These are phyloP conservation scores for Somateria mollissima DNA, from an alignment of 2,797 vertebrate species.

Conservation along the genomic window DNA sequence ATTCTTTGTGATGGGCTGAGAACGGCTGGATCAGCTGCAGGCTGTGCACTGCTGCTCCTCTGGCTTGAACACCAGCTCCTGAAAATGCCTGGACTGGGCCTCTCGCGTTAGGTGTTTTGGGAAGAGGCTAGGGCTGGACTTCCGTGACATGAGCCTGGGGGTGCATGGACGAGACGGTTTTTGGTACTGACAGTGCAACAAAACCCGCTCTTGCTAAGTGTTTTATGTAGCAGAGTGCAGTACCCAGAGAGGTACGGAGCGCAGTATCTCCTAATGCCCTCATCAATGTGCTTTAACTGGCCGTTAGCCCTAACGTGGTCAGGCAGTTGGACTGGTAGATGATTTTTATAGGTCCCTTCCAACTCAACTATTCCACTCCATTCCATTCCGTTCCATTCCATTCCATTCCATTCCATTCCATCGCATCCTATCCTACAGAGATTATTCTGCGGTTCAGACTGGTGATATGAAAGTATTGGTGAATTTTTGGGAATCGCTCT, in stretches of 20 bases:
- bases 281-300: no score
- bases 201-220: not conserved
- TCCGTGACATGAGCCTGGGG: accelerated
- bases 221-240: not conserved
- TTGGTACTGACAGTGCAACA: not conserved
- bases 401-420: not conserved
- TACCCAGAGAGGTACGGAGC: not conserved
- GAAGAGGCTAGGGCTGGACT: not conserved
- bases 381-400: not conserved
- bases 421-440: not conserved
- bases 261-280: not conserved
- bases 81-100: not conserved
- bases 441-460: not conserved
- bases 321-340: no score
- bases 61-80: not conserved
- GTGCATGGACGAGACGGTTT: not conserved
- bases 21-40: not conserved
- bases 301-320: no score
- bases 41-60: not conserved
- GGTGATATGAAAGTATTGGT: not conserved
- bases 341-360: not conserved
- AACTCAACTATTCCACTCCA: not conserved
- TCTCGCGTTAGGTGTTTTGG: not conserved
- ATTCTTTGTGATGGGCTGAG: not conserved
- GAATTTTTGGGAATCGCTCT: not conserved